Base-by-base conservation (phyloP, 2,113 vertebrate genomes). In the Aleadryas rufinucha region DNA sequence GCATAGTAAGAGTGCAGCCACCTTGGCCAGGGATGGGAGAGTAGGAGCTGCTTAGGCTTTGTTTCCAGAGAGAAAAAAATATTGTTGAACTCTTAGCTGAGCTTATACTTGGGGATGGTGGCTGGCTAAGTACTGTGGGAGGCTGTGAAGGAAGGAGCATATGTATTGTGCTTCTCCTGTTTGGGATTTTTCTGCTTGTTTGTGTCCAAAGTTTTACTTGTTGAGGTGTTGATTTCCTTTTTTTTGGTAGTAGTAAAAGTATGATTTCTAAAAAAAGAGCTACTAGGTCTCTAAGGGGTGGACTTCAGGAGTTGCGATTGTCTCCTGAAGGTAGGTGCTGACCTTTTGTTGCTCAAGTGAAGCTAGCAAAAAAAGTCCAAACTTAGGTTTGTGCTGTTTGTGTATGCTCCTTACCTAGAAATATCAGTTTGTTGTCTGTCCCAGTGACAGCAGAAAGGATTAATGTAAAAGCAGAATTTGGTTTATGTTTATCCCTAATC, bases 401-500 rank as follows among this genome's bases (percentile, higher is more conserved):
- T 74, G 20, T 63, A 20, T 13, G 1, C 9, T 68, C 8, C 31
- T 83, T 90, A 39, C 53, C 42, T 94, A 84, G 82, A 89, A 88
- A 82, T 68, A 71, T 0, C 16, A 28, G 16, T 47, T 94, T 86
- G 30, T 78, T 92, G 35, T 45, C 72, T 72, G 66, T 82, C 41
- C 53, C 35, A 69, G 27, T 87, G 72, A 50, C 53, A 90, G 59
- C 44, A 57, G 65, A 89, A 95, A 82, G 44, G 84, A 95, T 96
- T 95, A 96, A 78, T 65, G 63, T 66, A 85, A 75, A 82, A 92
- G 39, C 89, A 81, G 84, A 91, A 83, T 69, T 92, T 11, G 39
- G 47, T 93, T 94, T 96, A 27, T 75, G 78, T 93, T 93, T 92
- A 92, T 94, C 68, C 64, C 30, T 95, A 96, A 95, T 95, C 78